Evolutionary conservation across 2,113 vertebrate genomes (phyloP).

Genomic region (Camelus bactrianus): DNA sequence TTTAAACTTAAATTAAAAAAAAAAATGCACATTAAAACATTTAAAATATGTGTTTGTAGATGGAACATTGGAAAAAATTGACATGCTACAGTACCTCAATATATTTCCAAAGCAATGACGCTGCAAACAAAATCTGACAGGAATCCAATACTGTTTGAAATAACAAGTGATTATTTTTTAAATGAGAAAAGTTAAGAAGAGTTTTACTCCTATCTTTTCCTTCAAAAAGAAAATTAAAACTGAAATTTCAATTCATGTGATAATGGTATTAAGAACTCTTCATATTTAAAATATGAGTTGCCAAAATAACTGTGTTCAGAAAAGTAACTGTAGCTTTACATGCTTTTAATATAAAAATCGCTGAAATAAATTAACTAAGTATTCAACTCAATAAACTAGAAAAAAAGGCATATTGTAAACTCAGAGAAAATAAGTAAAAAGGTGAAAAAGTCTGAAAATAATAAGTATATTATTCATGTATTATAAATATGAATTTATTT

Average conservation of each 20-base stretch:
- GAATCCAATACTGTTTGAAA: background rate
- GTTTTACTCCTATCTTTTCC: background rate
- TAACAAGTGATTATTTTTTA: background rate
- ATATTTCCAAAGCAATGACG: background rate
- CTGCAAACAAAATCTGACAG: background rate
- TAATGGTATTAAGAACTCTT: background rate
- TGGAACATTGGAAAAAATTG: background rate
- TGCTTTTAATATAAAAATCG: background rate
- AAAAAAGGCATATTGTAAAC: background rate
- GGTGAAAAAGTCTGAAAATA: background rate
- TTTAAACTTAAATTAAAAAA: background rate
- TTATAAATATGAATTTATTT: background rate
- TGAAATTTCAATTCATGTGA: background rate
- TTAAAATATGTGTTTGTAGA: background rate
- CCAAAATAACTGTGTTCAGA: background rate
- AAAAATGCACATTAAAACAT: background rate
- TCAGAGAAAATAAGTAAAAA: background rate
- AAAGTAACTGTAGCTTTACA: background rate
- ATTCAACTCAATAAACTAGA: background rate
- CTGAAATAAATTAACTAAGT: background rate
- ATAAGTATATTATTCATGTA: background rate
- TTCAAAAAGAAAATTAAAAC: background rate
- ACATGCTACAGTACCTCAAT: background rate
- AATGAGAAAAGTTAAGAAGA: background rate
- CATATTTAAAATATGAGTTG: background rate